These are phyloP conservation scores for Chaetorhynchus papuensis DNA, from an alignment of 2,113 vertebrate species.

Conservation along the genomic window DNA sequence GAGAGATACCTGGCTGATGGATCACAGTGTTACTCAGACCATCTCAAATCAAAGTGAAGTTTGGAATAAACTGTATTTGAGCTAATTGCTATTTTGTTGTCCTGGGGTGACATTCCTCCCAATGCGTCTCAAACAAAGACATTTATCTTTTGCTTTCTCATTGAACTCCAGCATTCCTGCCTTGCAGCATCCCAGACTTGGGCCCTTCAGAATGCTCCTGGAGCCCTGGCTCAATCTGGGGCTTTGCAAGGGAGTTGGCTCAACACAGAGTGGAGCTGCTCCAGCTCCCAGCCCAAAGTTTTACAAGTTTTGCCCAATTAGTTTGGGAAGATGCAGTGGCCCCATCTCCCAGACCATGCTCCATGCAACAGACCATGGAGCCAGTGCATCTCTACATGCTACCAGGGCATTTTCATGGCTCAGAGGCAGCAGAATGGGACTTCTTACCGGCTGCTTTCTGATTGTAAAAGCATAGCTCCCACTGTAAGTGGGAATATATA, in stretches of 20 bases:
- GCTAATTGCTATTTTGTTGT: not conserved
- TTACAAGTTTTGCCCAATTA: not conserved
- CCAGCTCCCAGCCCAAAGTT: not conserved
- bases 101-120: no score
- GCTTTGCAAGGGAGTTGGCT: not conserved
- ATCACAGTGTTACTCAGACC: not conserved
- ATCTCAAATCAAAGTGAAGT: not conserved
- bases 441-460: not conserved
- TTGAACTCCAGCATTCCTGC: not conserved
- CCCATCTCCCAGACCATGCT: not conserved
- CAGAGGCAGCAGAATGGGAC: not conserved
- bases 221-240: not conserved
- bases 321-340: fast-evolving
- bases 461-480: not conserved
- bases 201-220: not conserved
- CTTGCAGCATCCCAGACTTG: not conserved
- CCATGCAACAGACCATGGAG: not conserved
- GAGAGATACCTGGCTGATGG: not conserved
- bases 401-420: not conserved
- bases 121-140: no score
- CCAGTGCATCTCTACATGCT: not conserved
- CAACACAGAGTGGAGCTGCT: not conserved
- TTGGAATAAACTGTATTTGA: not conserved
- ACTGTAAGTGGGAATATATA: not conserved
- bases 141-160: not conserved